Percentiles rank a stretch among this genome's conserved stretches.
phyloP scores from a whole-genome alignment of 2,888 invertebrate species.

The Tenthredo notha region DNA sequence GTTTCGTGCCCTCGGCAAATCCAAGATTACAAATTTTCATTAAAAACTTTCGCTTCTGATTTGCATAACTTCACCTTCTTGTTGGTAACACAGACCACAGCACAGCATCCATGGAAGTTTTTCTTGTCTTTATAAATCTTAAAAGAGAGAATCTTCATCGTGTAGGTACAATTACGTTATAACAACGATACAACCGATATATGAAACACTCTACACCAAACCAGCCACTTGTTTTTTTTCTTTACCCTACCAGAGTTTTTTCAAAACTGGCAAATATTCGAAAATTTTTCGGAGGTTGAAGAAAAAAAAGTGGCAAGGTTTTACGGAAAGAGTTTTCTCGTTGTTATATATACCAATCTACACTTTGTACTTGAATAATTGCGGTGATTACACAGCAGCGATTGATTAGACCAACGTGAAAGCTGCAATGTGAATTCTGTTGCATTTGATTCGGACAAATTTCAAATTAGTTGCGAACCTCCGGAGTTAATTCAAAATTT shows the following conservation, averaged over 20 bases:
- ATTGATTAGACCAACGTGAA: not conserved
- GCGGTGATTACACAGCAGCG: not conserved
- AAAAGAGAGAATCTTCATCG: not conserved
- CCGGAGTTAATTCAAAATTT: not conserved
- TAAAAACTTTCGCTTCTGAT: conserved; percentile 72
- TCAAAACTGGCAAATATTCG: too few relatives aligned
- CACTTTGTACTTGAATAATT: not conserved
- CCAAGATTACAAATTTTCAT: conserved; percentile 75
- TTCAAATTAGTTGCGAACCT: not conserved
- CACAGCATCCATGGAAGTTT: not conserved
- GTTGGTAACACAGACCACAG: not conserved
- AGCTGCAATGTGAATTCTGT: not conserved
- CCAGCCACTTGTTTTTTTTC: too few relatives aligned
- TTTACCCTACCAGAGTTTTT: too few relatives aligned
- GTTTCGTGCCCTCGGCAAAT: conserved; percentile 66
- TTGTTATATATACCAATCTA: not conserved
- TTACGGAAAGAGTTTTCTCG: not conserved
- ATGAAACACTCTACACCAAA: too few relatives aligned
- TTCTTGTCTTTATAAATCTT: conserved; percentile 20
- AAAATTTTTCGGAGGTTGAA: too few relatives aligned
- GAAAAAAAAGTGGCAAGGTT: too few relatives aligned
- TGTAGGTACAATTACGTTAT: not conserved
- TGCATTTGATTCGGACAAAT: not conserved
- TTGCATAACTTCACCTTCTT: conserved; percentile 67
- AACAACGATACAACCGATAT: not conserved